Evolutionary conservation across 2,797 vertebrate species (phyloP), one percentile per base, ranked within the genome.

Genomic region (Chaetophractus vellerosus): DNA sequence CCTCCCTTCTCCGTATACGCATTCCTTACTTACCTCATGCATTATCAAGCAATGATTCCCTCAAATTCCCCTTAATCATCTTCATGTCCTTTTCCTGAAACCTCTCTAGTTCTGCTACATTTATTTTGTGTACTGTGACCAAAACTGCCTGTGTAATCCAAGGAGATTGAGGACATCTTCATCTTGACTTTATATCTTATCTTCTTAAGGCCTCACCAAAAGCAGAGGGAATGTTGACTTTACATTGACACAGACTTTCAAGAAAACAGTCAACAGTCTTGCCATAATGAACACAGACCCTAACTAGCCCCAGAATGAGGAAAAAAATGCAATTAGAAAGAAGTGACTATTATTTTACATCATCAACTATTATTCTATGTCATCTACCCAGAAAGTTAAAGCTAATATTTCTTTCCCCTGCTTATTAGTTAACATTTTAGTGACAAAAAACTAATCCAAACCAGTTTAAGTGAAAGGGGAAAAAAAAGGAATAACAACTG

Each of bases 331-430:
- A 75, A 45, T 23, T 19, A 38, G 71, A 74, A 94, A 76, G 8
- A 83, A 87, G 45, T 92, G 19, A 71, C n/a, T 50, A 38, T 79
- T 68, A 63, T 88, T 94, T 79, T 72, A 52, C 48, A 50, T 86
- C 19, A 57, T 41, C 48, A 2, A 90, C 6, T 81, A n/a, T 76
- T 45, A 66, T 19, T 74, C 4, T 68, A 9, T 76, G 9, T 12
- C 9, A 7, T 87, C 23, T 88, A 88, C 9, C 21, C 69, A 55
- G 63, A 69, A 95, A 90, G 80, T 16, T 41, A 52, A 38, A 61
- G 52, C 52, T 55, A 55, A 18, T 61, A 76, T 31, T 50, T 11
- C 24, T 57, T 92, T 84, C 7, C 18, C 2, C 14, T 89, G 38
- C 18, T 63, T 31, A 81, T 45, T 45, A 48, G 14, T 33, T 89